Evolutionary conservation across 2,113 vertebrate genomes (phyloP), one percentile per base, ranked within the genome.

Genomic region (Lates calcarifer): DNA sequence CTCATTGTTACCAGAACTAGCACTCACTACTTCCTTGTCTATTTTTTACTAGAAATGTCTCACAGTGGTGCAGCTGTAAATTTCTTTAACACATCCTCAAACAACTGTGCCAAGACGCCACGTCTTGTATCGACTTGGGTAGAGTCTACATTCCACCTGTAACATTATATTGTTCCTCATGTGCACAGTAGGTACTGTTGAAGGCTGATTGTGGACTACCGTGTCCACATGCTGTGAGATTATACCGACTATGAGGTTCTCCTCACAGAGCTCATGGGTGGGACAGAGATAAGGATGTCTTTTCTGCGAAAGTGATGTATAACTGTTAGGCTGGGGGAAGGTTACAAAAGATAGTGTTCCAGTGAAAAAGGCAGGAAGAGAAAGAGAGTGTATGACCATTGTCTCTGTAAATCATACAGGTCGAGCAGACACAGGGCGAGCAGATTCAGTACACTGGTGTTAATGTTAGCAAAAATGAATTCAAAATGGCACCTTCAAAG

Each of bases 271-370:
- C 74, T 65, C 60, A 37, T 74, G 91, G 90, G 92, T 63, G 91
- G 73, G 84, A 53, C 83, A 18, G 58, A 10, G 92, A 92, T 93
- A 90, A 89, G 39, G 13, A 22, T 82, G 75, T 88, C 83, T 84
- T 57, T 88, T 89, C 85, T 64, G 31, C 22, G 82, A 69, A 82
- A 81, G 64, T 29, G 43, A 81, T 76, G 70, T 49, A 3, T 66
- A 69, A 47, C 78, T 83, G 76, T 90, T 84, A 47, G 55, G 37
- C 35, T 43, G 20, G 41, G n/a, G 14, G 47, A 75, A 67, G 72
- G 84, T 69, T 62, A 37, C 60, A 12, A 7, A 31, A 76, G 90
- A 91, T 83, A 89, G 63, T 22, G 41, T 76, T 87, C 24, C 3
- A 65, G 57, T 61, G 28, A 85, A 91, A 81, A 86, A 79, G 86